These are phyloP conservation scores for Taenaris catops DNA, from an alignment of 2,888 invertebrate genomes.

Conservation along the genomic window DNA sequence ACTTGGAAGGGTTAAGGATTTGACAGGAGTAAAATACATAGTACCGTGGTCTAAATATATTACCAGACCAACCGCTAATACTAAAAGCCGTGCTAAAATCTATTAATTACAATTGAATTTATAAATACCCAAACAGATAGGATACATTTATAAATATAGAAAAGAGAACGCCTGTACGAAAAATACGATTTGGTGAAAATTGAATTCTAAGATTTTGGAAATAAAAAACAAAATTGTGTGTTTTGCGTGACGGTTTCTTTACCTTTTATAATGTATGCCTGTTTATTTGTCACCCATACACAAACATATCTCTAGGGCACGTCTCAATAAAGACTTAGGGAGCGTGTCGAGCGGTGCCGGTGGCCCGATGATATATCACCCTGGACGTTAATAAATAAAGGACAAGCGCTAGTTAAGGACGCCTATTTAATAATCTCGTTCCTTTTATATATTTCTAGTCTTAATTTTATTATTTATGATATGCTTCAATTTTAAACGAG, in stretches of 20 bases:
- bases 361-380: slow-evolving; percentile 49
- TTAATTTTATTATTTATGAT: slow-evolving; percentile 21
- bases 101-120: too few species aligned
- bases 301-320: slow-evolving; percentile 33
- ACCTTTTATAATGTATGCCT: slow-evolving; percentile 23
- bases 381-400: slow-evolving; percentile 46
- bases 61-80: too few species aligned
- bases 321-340: slow-evolving; percentile 47
- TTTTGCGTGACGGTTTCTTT: slow-evolving; percentile 13
- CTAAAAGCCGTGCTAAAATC: too few species aligned
- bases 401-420: slow-evolving; percentile 37
- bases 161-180: slow-evolving; percentile 9
- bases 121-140: too few species aligned
- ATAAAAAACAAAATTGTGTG: slow-evolving; percentile 21
- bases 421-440: slow-evolving; percentile 37
- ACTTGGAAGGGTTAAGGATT: too few species aligned
- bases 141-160: slow-evolving; percentile 5
- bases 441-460: slow-evolving; percentile 24
- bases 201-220: slow-evolving; percentile 6
- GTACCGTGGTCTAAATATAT: too few species aligned
- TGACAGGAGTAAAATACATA: too few species aligned
- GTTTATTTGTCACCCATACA: slow-evolving; percentile 35
- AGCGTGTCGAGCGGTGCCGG: slow-evolving; percentile 37
- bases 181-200: slow-evolving; percentile 2
- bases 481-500: too few species aligned